A percentile compares a stretch with the other conserved stretches of the same genome.
These are phyloP conservation scores for Aphodius sticticus DNA, from an alignment of 2,888 invertebrate genomes.

Conservation along the genomic window DNA sequence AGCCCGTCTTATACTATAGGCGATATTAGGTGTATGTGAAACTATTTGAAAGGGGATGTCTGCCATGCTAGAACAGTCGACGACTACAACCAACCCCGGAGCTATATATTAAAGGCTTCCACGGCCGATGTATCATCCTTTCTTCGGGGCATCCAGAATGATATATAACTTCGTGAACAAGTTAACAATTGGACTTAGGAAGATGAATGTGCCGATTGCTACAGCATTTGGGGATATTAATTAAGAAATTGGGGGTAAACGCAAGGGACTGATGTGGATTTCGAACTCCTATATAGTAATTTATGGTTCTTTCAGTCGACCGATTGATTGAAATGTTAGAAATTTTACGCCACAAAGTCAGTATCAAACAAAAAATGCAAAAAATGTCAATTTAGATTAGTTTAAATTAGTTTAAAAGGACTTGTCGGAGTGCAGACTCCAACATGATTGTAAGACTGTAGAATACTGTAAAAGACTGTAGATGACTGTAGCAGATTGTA, in stretches of 20 bases:
- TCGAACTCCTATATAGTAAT: neutral
- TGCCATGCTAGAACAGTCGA: conserved; percentile 34
- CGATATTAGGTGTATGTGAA: too few relatives aligned
- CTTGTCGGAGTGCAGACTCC: too few relatives aligned
- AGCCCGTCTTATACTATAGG: too few relatives aligned
- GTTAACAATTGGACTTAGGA: conserved; percentile 53
- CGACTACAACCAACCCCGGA: conserved; percentile 4
- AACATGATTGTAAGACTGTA: too few relatives aligned
- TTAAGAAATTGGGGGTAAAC: conserved; percentile 33
- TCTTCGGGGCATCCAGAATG: conserved; percentile 44
- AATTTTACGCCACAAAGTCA: too few relatives aligned
- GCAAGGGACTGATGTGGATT: neutral
- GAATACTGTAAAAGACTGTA: too few relatives aligned
- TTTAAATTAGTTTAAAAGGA: too few relatives aligned
- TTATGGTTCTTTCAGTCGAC: neutral
- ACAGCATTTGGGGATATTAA: conserved; percentile 40
- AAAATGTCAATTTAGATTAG: too few relatives aligned
- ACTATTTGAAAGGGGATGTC: neutral
- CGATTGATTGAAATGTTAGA: too few relatives aligned
- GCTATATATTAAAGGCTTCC: conserved; percentile 42
- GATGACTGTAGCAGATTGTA: too few relatives aligned
- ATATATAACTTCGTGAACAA: conserved; percentile 49
- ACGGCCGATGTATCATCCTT: conserved; percentile 47
- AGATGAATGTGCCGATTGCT: conserved; percentile 56
- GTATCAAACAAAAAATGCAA: too few relatives aligned